Evolutionary conservation across 2,113 vertebrate genomes (phyloP).

Genomic region (Orientallactaga bullata): DNA sequence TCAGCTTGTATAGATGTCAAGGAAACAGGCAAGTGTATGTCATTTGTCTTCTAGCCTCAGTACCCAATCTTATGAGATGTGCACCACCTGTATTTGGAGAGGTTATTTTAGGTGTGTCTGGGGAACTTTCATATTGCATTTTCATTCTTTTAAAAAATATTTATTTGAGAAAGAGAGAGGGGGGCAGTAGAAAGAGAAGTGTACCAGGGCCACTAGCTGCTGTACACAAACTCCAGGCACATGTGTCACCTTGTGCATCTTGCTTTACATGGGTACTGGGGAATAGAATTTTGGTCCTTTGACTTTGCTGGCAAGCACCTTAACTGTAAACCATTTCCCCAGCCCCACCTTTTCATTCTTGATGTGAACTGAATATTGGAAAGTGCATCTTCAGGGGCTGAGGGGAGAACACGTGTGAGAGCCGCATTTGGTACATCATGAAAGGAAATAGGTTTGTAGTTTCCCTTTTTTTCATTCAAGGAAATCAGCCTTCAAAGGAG

Average conservation of each 20-base stretch:
- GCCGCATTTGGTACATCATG: not conserved
- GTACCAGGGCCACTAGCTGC: too few species aligned
- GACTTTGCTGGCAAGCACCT: too few species aligned
- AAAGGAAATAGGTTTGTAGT: conserved; percentile 5
- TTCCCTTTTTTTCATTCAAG: conserved; percentile 51
- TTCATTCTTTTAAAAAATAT: not conserved
- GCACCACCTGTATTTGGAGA: not conserved
- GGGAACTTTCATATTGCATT: not conserved
- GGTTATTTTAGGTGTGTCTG: not conserved
- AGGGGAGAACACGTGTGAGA: not conserved
- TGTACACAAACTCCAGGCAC: too few species aligned
- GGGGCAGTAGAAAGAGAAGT: too few species aligned
- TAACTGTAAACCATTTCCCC: too few species aligned
- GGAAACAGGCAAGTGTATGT: not conserved
- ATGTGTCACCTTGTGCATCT: too few species aligned
- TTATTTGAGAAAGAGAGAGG: too few species aligned
- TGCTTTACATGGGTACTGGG: too few species aligned
- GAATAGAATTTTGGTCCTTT: too few species aligned
- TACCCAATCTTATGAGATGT: not conserved
- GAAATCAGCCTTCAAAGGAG: not conserved
- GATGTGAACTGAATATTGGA: not conserved
- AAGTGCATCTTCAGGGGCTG: conserved; percentile 2
- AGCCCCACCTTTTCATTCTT: not conserved
- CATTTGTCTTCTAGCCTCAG: conserved; percentile 3
- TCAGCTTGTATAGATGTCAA: not conserved